Evolutionary conservation across 2,113 vertebrate species (phyloP).

Genomic region (Hiodon tergisus): DNA sequence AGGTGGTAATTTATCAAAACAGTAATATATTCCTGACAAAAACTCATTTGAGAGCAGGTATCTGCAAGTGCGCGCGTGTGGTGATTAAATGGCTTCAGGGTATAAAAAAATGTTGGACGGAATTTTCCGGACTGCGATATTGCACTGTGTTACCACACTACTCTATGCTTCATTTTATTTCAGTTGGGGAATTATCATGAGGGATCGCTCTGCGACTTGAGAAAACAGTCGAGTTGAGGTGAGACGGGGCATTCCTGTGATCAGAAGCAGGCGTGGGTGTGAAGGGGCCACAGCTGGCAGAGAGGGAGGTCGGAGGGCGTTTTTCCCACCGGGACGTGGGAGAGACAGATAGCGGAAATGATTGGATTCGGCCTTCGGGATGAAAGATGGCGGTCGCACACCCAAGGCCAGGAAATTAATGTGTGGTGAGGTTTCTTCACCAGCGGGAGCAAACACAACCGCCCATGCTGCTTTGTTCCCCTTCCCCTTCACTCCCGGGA

Average conservation of each 20-base stretch:
- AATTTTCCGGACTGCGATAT: slow-evolving; percentile 39
- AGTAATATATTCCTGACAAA: slow-evolving; percentile 27
- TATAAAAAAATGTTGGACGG: slow-evolving; percentile 33
- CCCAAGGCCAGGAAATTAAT: slow-evolving; percentile 63
- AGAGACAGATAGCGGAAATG: slow-evolving; percentile 40
- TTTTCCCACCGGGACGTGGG: slow-evolving; percentile 48
- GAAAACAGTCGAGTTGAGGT: neutral
- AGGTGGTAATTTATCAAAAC: slow-evolving; percentile 34
- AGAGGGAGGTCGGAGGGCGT: slow-evolving; percentile 43
- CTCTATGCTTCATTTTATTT: neutral
- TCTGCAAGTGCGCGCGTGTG: slow-evolving; percentile 41
- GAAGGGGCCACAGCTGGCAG: slow-evolving; percentile 61
- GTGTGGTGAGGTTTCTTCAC: slow-evolving; percentile 62
- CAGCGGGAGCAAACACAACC: slow-evolving; percentile 58
- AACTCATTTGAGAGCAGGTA: slow-evolving; percentile 19
- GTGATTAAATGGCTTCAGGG: slow-evolving; percentile 46
- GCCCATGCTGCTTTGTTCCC: slow-evolving; percentile 61
- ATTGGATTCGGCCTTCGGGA: slow-evolving; percentile 42
- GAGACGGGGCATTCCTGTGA: slow-evolving; percentile 49
- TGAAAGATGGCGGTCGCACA: slow-evolving; percentile 56
- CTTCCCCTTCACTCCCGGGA: slow-evolving; percentile 52
- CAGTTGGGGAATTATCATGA: neutral
- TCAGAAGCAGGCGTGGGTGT: slow-evolving; percentile 48
- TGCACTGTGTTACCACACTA: slow-evolving; percentile 11
- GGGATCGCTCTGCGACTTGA: neutral